A percentile compares a stretch with the other conserved stretches of the same genome.
Evolutionary conservation across 2,797 vertebrate species (phyloP).

Genomic region (Emydoidea blandingii): DNA sequence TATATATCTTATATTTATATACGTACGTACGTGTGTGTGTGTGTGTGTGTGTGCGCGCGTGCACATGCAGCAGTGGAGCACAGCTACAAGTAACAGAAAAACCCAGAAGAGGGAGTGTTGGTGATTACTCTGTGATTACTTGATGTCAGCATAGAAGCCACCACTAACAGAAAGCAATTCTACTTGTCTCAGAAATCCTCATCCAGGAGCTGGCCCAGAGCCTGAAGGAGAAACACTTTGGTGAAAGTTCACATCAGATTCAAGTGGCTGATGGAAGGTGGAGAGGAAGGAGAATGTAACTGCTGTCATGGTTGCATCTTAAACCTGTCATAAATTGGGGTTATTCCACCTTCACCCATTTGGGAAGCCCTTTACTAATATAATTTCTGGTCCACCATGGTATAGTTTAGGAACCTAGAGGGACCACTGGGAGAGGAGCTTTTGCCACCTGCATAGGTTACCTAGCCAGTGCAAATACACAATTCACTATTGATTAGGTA

Average conservation of each 20-base stretch:
- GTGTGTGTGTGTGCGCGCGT: too few species aligned
- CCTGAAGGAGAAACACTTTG: neutral
- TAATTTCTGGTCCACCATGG: neutral
- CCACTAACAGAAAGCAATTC: neutral
- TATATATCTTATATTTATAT: neutral
- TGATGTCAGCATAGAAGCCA: neutral
- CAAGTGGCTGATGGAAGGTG: neutral
- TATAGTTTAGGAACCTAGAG: neutral
- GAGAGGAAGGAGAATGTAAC: neutral
- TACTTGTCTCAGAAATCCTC: neutral
- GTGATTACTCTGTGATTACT: neutral
- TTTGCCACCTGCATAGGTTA: neutral
- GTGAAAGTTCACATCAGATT: too few species aligned
- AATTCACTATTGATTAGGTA: neutral
- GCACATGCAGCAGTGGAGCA: neutral
- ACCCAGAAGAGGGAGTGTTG: neutral
- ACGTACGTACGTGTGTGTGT: accelerated
- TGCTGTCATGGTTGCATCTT: neutral
- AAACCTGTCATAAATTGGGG: neutral
- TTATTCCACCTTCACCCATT: neutral
- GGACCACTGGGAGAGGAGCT: too few species aligned
- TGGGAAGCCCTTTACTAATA: too few species aligned
- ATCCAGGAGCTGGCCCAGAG: neutral
- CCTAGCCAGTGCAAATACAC: too few species aligned
- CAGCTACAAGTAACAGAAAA: neutral